Percentiles rank a stretch among this genome's conserved stretches.
phyloP scores from a whole-genome alignment of 2,113 vertebrate species.

The Amphiprion percula region DNA sequence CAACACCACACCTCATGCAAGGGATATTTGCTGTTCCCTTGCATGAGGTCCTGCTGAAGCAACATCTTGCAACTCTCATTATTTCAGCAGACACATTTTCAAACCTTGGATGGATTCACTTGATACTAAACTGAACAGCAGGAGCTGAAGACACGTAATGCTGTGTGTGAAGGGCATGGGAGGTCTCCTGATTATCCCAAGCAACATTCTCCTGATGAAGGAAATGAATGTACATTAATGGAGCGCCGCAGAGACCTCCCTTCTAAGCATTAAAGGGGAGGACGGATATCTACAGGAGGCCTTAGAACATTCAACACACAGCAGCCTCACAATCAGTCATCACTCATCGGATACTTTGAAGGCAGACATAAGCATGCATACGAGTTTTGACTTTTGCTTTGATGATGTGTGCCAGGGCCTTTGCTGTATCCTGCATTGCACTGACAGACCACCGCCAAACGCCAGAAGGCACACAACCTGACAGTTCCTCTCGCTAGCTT shows the following conservation, averaged over 20 bases:
- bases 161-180: conserved; percentile 42
- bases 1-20: not conserved
- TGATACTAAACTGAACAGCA: conserved; percentile 45
- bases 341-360: conserved; percentile 6
- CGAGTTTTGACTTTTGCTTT: conserved; percentile 19
- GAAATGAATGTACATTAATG: conserved; percentile 42
- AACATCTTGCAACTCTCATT: conserved; percentile 43
- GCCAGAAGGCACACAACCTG: conserved; percentile 53
- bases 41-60: conserved; percentile 15
- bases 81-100: conserved; percentile 28
- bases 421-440: not conserved
- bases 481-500: conserved; percentile 53
- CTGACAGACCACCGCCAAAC: conserved; percentile 42
- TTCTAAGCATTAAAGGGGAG: not conserved
- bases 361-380: not conserved
- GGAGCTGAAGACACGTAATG: conserved; percentile 33
- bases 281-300: not conserved
- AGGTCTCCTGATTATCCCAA: conserved; percentile 40
- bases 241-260: not conserved
- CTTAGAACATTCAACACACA: conserved; percentile 27
- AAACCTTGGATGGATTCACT: conserved; percentile 35
- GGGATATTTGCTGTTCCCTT: conserved; percentile 19
- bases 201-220: conserved; percentile 35
- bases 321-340: conserved; percentile 30
- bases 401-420: not conserved